A percentile compares a stretch with the other conserved stretches of the same genome.
Evolutionary conservation across 1,140 invertebrate species (phyloP).

Genomic region (Telenomus remus): DNA sequence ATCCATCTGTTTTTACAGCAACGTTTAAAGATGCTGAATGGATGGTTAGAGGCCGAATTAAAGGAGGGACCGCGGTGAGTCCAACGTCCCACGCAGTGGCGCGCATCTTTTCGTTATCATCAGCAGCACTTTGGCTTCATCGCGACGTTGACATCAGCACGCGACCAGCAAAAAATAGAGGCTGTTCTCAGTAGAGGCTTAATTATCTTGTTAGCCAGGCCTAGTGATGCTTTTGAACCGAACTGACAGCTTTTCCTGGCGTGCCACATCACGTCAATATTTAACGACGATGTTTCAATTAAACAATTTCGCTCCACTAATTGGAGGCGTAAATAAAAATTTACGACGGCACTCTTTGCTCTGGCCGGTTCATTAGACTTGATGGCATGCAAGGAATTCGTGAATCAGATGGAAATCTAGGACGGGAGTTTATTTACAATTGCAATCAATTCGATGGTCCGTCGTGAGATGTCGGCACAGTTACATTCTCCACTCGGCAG

Average conservation of each 20-base stretch:
- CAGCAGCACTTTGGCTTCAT: constrained; percentile 49
- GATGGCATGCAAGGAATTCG: constrained; percentile 35
- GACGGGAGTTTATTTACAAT: constrained; percentile 26
- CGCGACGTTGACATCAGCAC: constrained; percentile 65
- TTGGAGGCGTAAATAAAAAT: constrained; percentile 30
- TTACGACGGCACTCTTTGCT: neutral
- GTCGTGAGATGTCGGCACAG: constrained; percentile 27
- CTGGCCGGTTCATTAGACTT: constrained; percentile 27
- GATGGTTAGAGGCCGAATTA: constrained; percentile 50
- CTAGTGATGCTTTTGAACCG: constrained; percentile 51
- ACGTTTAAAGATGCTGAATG: constrained; percentile 42
- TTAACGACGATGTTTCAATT: constrained; percentile 46
- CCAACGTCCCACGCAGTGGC: constrained; percentile 48
- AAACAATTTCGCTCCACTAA: constrained; percentile 34
- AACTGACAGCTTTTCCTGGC: constrained; percentile 52
- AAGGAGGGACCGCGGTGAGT: constrained; percentile 33
- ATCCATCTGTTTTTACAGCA: constrained; percentile 28
- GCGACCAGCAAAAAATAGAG: constrained; percentile 65
- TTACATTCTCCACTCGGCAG: neutral
- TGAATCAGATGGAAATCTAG: constrained; percentile 44
- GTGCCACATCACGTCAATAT: constrained; percentile 34
- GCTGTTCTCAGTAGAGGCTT: constrained; percentile 63
- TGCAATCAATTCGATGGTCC: constrained; percentile 27
- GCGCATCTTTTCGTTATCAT: constrained; percentile 49
- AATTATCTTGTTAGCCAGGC: constrained; percentile 68